phyloP scores from a whole-genome alignment of 1,140 invertebrate species.

The Bombyx mori region ASM3026992v2 NC_085124.1:12931501-12932000 shows the following conservation, averaged over 20 bases:
- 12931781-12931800: constrained; percentile 13
- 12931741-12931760: constrained; percentile 15
- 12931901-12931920: constrained; percentile 21
- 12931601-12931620: no score
- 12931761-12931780: constrained; percentile 6
- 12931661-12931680: constrained; percentile 5
- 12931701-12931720: constrained; percentile 25
- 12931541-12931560: constrained; percentile 1
- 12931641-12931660: neutral
- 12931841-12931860: constrained; percentile 38
- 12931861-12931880: constrained; percentile 64
- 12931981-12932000: no score
- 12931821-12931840: constrained; percentile 56
- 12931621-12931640: no score
- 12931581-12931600: no score
- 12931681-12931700: constrained; percentile 5
- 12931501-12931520: constrained; percentile 7
- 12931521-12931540: constrained; percentile 5
- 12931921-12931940: constrained; percentile 16
- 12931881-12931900: constrained; percentile 29
- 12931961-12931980: no score
- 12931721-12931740: constrained; percentile 33
- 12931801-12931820: constrained; percentile 61
- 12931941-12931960: neutral
- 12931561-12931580: no score